Base-by-base conservation (phyloP, 1,140 invertebrate genomes). In the Lerema accius region DNA sequence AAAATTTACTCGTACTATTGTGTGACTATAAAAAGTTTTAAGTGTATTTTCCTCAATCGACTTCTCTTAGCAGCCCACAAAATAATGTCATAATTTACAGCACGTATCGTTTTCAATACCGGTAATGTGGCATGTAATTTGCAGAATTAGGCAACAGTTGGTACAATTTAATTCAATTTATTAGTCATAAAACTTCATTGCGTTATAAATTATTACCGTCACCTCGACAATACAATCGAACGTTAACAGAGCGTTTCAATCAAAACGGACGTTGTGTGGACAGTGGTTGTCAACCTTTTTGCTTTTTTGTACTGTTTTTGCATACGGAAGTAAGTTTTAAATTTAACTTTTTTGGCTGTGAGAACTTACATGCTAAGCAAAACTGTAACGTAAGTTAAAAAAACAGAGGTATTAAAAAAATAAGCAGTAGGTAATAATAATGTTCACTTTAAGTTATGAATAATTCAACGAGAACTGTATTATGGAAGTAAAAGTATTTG, bases 131-230 rank as follows among this genome's bases (percentile, higher is more conserved):
- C 40, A 15, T 56, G 53, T 56, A 56, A 58, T 58, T 58, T 58
- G 53, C 53, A 45, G 23, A 45, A 58, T 58, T 45, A 58, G 40
- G 53, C 53, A 58, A 58, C 42, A 45, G 26, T 45, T 28, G 40
- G 15, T 58, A 58, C 53, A 58, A 58, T 58, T 58, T 58, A 58
- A 58, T 58, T 58, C 53, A 58, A 58, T 58, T 58, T 58, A 58
- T 58, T 58, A 58, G 23, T 45, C 53, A 58, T 58, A 58, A 58
- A 58, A 58, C 40, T 58, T 58, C 53, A 58, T 58, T 58, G 53
- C 53, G 16, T 45, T 58, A 32, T 58, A 58, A 58, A 58, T 58
- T 58, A 58, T 58, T 11, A 26, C 53, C 17, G 16, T 32, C 40
- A 58, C 53, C 11, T 58, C 40, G 42, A 58, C 13, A 58, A 32